Conservation (phyloP, 2,113 vertebrate genomes). For the Talpa occidentalis region DNA sequence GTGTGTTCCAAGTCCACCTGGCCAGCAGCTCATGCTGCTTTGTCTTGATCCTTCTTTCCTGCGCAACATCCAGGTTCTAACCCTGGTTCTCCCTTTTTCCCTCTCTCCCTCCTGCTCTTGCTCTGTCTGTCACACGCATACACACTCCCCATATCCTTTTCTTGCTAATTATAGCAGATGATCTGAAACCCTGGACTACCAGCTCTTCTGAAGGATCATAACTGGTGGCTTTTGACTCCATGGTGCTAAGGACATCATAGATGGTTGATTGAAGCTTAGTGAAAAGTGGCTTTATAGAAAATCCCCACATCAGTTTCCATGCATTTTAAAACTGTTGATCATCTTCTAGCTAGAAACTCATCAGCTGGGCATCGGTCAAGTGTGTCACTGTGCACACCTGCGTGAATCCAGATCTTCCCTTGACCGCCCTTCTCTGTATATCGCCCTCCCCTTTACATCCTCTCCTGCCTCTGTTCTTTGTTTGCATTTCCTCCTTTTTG, state of each 20-base stretch:
- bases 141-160: not conserved
- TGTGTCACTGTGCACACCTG: not conserved
- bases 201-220: not conserved
- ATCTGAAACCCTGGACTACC: conserved; percentile 72
- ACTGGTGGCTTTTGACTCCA: not conserved
- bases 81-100: not conserved
- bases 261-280: not conserved
- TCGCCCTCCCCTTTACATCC: not conserved
- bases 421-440: not conserved
- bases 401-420: no score
- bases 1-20: not conserved
- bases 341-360: not conserved
- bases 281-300: conserved; percentile 68
- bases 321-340: conserved; percentile 67
- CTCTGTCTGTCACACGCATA: not conserved
- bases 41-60: not conserved
- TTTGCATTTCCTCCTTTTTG: not conserved
- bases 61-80: not conserved
- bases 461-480: not conserved
- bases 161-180: conserved; percentile 67
- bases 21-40: not conserved
- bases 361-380: not conserved
- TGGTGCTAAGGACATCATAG: not conserved
- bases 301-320: conserved; percentile 64
- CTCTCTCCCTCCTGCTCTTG: not conserved